Conservation (phyloP, 2,113 vertebrate genomes). For the Setophaga kirtlandii region DNA sequence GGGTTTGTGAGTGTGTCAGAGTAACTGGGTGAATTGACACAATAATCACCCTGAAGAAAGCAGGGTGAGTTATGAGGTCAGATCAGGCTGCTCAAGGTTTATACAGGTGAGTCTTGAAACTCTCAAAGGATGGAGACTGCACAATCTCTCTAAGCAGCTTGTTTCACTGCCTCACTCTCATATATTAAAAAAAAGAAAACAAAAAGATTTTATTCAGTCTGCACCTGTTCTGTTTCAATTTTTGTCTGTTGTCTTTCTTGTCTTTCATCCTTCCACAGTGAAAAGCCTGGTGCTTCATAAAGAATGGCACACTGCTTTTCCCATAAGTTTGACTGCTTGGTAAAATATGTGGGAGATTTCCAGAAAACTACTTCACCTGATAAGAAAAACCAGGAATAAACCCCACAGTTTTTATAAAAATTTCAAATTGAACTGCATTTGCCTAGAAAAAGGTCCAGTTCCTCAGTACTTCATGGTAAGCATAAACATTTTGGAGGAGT, state of each 20-base stretch:
- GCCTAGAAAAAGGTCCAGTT: not conserved
- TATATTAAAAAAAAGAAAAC: not conserved
- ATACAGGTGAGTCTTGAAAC: not conserved
- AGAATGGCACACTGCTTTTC: not conserved
- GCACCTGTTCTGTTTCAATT: not conserved
- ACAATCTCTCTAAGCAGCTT: not conserved
- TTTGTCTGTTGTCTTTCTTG: not conserved
- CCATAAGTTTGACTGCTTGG: not conserved
- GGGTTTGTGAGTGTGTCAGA: not conserved
- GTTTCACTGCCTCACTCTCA: not conserved
- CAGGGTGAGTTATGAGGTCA: not conserved
- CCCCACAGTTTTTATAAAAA: not conserved
- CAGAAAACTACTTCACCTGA: not conserved
- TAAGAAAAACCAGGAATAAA: not conserved
- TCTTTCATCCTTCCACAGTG: not conserved
- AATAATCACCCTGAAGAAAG: not conserved
- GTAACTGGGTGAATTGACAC: not conserved
- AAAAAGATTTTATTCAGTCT: not conserved
- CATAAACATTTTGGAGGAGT: not conserved
- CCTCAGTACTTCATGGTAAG: not conserved
- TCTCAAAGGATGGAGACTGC: not conserved
- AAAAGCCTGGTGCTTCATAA: not conserved
- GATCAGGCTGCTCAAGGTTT: not conserved
- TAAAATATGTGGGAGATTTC: not conserved
- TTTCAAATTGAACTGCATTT: not conserved